Evolutionary conservation across 2,113 vertebrate species (phyloP).

Genomic region (Plecotus auritus): DNA sequence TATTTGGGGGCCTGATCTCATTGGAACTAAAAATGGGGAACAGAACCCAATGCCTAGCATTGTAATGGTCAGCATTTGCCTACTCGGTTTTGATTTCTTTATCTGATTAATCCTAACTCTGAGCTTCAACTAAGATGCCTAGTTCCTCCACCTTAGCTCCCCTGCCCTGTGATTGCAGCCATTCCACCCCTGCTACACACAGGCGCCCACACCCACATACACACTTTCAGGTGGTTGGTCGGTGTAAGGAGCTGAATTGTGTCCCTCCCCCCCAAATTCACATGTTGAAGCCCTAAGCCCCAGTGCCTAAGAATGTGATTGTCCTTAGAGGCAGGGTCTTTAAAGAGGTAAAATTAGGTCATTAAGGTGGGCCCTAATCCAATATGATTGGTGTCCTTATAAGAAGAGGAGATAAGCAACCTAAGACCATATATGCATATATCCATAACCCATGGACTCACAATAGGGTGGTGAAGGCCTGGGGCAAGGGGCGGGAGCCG

Average conservation of each 20-base stretch:
- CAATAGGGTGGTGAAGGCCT: too few species aligned
- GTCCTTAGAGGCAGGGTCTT: neutral
- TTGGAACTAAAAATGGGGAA: neutral
- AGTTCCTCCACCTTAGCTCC: neutral
- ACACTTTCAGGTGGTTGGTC: neutral
- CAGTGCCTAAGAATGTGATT: neutral
- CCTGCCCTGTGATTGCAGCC: neutral
- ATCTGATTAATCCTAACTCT: neutral
- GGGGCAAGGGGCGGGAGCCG: too few species aligned
- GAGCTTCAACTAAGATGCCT: neutral
- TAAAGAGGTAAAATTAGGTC: neutral
- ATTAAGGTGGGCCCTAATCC: neutral
- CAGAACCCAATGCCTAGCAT: neutral
- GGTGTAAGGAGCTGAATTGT: neutral
- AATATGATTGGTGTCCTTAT: neutral
- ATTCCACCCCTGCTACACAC: too few species aligned
- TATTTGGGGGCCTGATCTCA: neutral
- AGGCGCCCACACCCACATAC: rapidly evolving
- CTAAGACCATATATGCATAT: too few species aligned
- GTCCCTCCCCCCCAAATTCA: neutral
- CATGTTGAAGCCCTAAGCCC: neutral
- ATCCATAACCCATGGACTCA: too few species aligned
- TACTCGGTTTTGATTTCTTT: neutral
- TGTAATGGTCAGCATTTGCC: neutral
- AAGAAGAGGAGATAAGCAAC: neutral